Conservation (phyloP, 2,113 vertebrate species). For the Formicarius rufipectus region DNA sequence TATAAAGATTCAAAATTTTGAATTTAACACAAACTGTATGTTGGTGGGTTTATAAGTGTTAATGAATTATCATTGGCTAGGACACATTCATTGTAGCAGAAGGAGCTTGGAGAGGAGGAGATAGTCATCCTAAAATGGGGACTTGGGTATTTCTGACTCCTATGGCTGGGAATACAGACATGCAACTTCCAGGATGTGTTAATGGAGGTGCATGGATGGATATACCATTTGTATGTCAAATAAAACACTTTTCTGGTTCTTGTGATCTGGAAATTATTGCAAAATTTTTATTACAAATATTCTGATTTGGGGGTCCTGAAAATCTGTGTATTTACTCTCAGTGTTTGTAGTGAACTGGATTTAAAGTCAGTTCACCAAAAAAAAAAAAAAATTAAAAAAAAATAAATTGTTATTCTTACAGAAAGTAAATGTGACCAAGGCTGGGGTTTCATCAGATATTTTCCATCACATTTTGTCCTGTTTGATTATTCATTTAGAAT, state of each 20-base stretch:
- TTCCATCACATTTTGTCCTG: neutral
- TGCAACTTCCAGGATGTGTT: neutral
- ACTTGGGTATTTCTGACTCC: neutral
- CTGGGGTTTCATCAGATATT: neutral
- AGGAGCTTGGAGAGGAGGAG: neutral
- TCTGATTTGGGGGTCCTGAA: neutral
- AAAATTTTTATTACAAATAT: neutral
- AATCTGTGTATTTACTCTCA: neutral
- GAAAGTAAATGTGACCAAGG: neutral
- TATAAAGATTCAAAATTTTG: neutral
- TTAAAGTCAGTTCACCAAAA: neutral
- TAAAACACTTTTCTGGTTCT: neutral
- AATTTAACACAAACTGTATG: neutral
- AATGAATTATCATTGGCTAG: neutral
- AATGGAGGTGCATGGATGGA: neutral
- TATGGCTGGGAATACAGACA: neutral
- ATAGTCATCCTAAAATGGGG: neutral
- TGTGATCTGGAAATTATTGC: neutral
- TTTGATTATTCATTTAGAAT: conserved; percentile 28
- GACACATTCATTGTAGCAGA: neutral
- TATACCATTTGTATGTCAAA: neutral
- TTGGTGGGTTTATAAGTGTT: neutral
- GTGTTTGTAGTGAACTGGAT: neutral
- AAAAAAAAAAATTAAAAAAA: too few species aligned
- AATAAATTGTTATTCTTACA: neutral